Base-by-base conservation (phyloP, 1,140 invertebrate species). In the Lamellibrachia luymesi region DNA sequence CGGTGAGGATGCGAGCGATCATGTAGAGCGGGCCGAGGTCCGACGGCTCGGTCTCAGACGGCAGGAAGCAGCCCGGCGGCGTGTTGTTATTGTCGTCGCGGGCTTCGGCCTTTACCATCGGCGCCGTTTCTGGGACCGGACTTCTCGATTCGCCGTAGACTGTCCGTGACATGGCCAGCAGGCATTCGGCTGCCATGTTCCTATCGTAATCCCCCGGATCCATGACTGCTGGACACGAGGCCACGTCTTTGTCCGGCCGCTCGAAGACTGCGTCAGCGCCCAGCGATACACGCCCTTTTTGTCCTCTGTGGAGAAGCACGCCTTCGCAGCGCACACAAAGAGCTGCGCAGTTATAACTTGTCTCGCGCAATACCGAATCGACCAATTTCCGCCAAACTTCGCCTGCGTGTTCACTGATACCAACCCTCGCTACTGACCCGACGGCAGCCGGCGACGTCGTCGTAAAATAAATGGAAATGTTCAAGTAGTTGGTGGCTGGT, bases 111-210 rank as follows among this genome's bases (percentile, higher is more conserved):
- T 56, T 92, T 13, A 52, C 27, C 8, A 27, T 38, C 51, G 49
- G 52, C 52, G 92, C 2, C 8, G 49, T 92, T 38, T 52, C 51
- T 25, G n/a, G 91, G 27, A 13, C 17, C 13, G 49, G 91, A 91
- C 38, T 38, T n/a, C 4, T 38, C 38, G 50, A 49, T 2, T 91
- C 90, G 5, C 50, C 49, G 38, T 25, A 17, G 17, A 91, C 90
- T n/a, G 92, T 38, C 51, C 92, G 50, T 50, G 92, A 92, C 92
- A 92, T 92, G 92, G 92, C 92, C 92, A 92, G 51, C 51, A 92
- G 50, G 27, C 92, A 92, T 52, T 92, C 92, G 4, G 92, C 92
- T 56, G 92, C 92, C 92, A 50, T 38, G 92, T 50, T 92, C 50
- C 50, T 56, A 52, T 92, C 92, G 49, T 50, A 38, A 52, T 92